Evolutionary conservation across 2,113 vertebrate species (phyloP), one percentile per base, ranked within the genome.

Genomic region (Danionella cerebrum): DNA sequence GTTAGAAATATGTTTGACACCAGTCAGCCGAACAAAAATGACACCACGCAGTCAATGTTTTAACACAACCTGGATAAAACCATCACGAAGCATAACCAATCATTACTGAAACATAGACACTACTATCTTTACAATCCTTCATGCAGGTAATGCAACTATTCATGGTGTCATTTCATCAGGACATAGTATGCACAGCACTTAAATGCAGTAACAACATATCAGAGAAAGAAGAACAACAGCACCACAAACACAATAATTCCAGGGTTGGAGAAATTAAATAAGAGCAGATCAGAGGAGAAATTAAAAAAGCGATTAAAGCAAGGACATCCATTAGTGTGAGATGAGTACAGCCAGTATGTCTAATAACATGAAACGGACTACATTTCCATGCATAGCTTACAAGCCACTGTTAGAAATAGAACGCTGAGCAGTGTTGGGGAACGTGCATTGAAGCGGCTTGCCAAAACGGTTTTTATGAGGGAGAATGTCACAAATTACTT

Each of bases 261-360:
- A 53, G 42, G 60, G 58, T 70, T 70, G 66, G 4, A 70, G 12
- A 58, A 45, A 65, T 47, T 18, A 62, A 66, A 70, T 53, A 31
- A 55, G 51, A 67, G 54, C 54, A 70, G 13, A 57, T 48, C 51
- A 42, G 27, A 65, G 50, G 18, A 12, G 50, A 31, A 29, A 53
- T 31, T 12, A 65, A 51, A 59, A 52, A 41, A 33, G n/a, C n/a
- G 31, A 53, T 63, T 7, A 45, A 48, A 54, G 13, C 18, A 59
- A 69, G 35, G 54, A 47, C 21, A 57, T 1, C 62, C 69, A 33
- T 65, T 22, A 53, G 41, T 24, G 50, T 39, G 31, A 45, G 33
- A 59, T 35, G 36, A 12, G 29, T 63, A 48, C 48, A 38, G 39
- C 47, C 25, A 45, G 16, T 62, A 22, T 67, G 24, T 45, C 29